These are phyloP conservation scores for Proteles cristata DNA, from an alignment of 2,113 vertebrate genomes.

Conservation along the genomic window DNA sequence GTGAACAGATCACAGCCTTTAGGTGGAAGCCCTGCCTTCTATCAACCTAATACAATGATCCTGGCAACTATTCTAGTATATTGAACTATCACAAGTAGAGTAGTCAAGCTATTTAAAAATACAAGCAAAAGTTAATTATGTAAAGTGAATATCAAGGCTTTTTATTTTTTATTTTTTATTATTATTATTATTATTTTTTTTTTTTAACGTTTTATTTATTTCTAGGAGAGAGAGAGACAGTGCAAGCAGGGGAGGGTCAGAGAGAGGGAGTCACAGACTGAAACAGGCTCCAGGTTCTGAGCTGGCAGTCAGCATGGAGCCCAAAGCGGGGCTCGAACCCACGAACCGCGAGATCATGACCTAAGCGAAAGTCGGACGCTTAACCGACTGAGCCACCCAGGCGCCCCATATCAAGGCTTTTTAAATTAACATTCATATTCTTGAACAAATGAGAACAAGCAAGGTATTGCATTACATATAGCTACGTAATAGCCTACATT, in stretches of 20 bases:
- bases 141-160: conserved; percentile 67
- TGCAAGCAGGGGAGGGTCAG: no score
- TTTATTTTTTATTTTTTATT: no score
- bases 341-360: no score
- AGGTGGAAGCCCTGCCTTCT: background rate
- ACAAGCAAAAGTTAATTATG: conserved; percentile 73
- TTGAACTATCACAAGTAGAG: conserved; percentile 60
- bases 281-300: no score
- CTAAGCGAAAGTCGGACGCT: no score
- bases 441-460: conserved; percentile 71
- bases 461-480: conserved; percentile 45
- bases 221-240: no score
- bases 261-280: no score
- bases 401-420: conserved; percentile 71
- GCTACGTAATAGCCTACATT: conserved; percentile 35
- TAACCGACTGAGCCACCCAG: no score
- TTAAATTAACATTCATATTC: conserved; percentile 68
- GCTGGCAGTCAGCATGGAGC: no score
- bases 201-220: no score
- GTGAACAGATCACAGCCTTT: background rate
- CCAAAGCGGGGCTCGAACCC: no score
- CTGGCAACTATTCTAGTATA: conserved; percentile 64
- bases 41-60: conserved; percentile 61
- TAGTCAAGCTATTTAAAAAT: conserved; percentile 70
- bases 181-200: no score